phyloP scores from a whole-genome alignment of 2,113 vertebrate species.

The Ceyx cyanopectus region DNA sequence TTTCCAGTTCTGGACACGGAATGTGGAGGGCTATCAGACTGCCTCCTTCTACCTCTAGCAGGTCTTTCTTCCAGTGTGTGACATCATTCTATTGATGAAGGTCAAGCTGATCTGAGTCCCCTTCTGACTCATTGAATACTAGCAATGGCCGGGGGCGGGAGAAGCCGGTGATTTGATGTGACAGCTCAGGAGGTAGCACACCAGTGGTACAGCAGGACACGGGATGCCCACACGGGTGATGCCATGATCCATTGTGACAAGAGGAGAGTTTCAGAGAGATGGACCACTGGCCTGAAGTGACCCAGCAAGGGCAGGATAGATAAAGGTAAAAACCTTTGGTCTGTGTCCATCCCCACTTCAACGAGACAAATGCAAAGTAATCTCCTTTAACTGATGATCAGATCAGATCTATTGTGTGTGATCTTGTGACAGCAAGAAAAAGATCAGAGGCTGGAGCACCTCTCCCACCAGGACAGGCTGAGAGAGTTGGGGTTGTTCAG shows the following conservation, averaged over 20 bases:
- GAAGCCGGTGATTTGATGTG: conserved; percentile 43
- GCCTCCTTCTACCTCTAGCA: background rate
- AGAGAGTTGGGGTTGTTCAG: background rate
- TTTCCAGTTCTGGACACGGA: background rate
- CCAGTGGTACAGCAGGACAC: conserved; percentile 10
- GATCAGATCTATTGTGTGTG: background rate
- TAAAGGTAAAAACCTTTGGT: background rate
- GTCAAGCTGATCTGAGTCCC: conserved; percentile 11
- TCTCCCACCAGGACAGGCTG: background rate
- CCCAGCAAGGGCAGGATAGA: background rate
- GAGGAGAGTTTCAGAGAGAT: background rate
- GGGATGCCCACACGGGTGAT: background rate
- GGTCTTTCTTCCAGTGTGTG: background rate
- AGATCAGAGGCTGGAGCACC: background rate
- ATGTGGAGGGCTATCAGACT: background rate
- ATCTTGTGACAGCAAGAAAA: background rate
- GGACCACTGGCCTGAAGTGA: background rate
- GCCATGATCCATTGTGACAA: conserved; percentile 40
- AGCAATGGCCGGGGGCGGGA: background rate
- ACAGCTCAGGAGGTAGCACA: conserved; percentile 39
- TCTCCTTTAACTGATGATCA: background rate
- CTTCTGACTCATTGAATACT: conserved; percentile 51
- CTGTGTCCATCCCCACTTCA: background rate
- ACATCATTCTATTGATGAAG: conserved; percentile 52
- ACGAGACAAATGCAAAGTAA: background rate